Conservation (phyloP, 2,113 vertebrate species). For the Mustela lutreola region DNA sequence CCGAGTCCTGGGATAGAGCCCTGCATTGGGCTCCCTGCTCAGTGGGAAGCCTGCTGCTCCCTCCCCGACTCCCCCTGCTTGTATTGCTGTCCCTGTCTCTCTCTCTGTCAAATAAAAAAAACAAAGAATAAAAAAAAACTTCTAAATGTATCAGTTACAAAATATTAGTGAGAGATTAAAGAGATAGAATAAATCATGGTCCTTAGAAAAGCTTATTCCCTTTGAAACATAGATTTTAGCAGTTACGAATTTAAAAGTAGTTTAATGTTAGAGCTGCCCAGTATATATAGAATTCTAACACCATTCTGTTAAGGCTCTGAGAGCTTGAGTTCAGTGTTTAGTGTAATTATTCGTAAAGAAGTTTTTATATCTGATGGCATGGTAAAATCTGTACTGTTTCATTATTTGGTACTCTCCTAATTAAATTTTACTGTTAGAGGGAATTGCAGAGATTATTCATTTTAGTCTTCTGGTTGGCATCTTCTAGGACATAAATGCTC, state of each 20-base stretch:
- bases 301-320: background rate
- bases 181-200: background rate
- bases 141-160: background rate
- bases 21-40: background rate
- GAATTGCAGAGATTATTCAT: background rate
- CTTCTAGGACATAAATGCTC: background rate
- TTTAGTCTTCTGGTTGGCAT: background rate
- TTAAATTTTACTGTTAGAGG: slow-evolving; percentile 39
- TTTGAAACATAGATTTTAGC: background rate
- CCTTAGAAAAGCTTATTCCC: background rate
- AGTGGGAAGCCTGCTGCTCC: background rate
- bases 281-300: background rate
- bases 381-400: slow-evolving; percentile 2
- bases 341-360: slow-evolving; percentile 49
- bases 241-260: background rate
- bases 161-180: background rate
- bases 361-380: slow-evolving; percentile 30
- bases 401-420: slow-evolving; percentile 43
- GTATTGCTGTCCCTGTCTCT: background rate
- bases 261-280: slow-evolving; percentile 15
- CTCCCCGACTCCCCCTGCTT: background rate
- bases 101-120: background rate
- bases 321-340: background rate
- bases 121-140: too few species aligned
- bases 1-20: background rate